Conservation (phyloP, 1,140 invertebrate genomes). For the Drosophila parvula region DNA sequence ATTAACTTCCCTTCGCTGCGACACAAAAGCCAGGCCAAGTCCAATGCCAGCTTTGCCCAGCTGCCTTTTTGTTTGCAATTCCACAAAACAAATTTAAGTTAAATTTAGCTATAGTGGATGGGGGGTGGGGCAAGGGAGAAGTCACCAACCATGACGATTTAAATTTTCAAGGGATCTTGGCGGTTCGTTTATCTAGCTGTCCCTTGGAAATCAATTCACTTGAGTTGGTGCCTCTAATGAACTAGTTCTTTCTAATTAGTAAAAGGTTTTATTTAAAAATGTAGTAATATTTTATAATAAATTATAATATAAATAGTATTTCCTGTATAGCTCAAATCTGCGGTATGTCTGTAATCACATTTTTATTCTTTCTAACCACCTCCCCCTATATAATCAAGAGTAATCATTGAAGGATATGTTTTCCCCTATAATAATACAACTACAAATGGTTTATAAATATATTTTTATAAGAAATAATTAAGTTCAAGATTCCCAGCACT, state of each 20-base stretch:
- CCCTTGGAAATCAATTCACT: background rate
- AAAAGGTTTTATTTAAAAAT: background rate
- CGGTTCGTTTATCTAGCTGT: background rate
- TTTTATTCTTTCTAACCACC: no score
- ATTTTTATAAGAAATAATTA: no score
- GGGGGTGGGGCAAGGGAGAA: no score
- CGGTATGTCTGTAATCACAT: no score
- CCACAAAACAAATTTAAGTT: slow-evolving; percentile 38
- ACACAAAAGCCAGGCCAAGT: slow-evolving; percentile 16
- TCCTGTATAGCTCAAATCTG: no score
- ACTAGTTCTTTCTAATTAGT: background rate
- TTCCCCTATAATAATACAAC: no score
- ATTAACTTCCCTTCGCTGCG: slow-evolving; percentile 36
- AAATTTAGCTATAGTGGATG: slow-evolving; percentile 8
- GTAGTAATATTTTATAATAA: background rate
- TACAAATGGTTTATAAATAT: no score
- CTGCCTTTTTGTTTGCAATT: slow-evolving; percentile 28
- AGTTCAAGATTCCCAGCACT: no score
- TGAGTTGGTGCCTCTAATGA: background rate
- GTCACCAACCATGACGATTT: background rate
- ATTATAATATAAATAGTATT: no score
- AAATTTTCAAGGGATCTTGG: slow-evolving; percentile 9
- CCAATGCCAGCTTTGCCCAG: slow-evolving; percentile 8
- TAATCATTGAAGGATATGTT: no score
- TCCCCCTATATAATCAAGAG: no score